Evolutionary conservation across 2,888 invertebrate genomes (phyloP).

Genomic region (Caenorhabditis imperialis): DNA sequence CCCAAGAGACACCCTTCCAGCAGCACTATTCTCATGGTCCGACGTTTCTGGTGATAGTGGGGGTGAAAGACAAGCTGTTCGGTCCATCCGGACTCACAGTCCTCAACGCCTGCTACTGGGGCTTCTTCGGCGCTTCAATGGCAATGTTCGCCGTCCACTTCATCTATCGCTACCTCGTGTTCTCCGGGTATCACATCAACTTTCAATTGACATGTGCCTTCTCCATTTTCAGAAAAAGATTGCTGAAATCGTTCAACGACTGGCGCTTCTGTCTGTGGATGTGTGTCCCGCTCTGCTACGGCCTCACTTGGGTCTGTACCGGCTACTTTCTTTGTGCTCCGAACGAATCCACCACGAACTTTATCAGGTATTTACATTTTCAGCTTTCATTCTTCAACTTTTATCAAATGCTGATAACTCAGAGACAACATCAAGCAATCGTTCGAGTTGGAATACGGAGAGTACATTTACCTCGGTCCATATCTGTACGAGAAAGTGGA

Average conservation of each 20-base stretch:
- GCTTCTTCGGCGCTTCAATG: constrained; percentile 29
- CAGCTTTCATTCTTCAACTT: background rate
- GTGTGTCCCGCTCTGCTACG: constrained; percentile 13
- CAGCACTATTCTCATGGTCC: constrained; percentile 35
- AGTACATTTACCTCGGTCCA: constrained; percentile 17
- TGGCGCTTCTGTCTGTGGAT: constrained; percentile 15
- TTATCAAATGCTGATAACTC: background rate
- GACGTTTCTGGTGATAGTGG: constrained; percentile 25
- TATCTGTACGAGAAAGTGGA: constrained; percentile 25
- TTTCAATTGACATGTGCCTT: background rate
- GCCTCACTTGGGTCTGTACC: constrained; percentile 14
- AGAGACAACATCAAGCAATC: constrained; percentile 17
- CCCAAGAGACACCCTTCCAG: too few relatives aligned
- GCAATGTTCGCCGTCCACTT: constrained; percentile 26
- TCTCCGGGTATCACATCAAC: background rate
- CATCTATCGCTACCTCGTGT: constrained; percentile 18
- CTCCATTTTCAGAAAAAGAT: constrained; percentile 2
- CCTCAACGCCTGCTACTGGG: constrained; percentile 21
- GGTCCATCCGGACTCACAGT: constrained; percentile 15
- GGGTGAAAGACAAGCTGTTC: constrained; percentile 14
- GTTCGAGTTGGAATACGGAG: constrained; percentile 11
- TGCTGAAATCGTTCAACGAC: constrained; percentile 6
- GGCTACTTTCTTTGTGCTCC: constrained; percentile 15
- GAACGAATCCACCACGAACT: constrained; percentile 1
- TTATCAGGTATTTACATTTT: constrained; percentile 1